Conservation (phyloP, 2,888 invertebrate genomes). For the Macrophya annulata region DNA sequence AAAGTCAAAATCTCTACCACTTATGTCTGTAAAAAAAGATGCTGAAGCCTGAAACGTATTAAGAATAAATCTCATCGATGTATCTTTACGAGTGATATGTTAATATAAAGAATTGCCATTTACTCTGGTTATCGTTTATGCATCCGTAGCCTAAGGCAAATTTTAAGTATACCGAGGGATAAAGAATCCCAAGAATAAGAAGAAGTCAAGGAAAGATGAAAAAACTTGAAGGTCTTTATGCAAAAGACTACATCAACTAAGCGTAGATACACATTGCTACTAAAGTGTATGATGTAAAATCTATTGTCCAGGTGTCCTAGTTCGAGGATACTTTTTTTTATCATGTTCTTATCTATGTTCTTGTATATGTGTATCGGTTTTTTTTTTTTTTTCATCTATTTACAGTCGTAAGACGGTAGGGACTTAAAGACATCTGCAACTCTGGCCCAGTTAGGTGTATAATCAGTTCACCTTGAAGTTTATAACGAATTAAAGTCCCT, state of each 20-base stretch:
- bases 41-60: background rate
- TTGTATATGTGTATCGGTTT: background rate
- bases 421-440: conserved; percentile 36
- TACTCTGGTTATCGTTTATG: background rate
- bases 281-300: background rate
- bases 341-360: background rate
- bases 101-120: background rate
- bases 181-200: conserved; percentile 1
- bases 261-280: background rate
- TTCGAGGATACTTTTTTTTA: conserved; percentile 27
- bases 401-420: background rate
- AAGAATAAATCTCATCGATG: background rate
- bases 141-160: conserved; percentile 25
- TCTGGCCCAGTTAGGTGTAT: conserved; percentile 47
- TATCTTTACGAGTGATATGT: background rate
- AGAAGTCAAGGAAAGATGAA: background rate
- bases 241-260: background rate
- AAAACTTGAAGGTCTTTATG: conserved; percentile 22
- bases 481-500: conserved; percentile 44
- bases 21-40: background rate
- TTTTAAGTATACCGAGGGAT: conserved; percentile 19
- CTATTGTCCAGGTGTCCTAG: conserved; percentile 43
- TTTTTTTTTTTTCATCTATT: background rate
- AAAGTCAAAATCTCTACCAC: background rate
- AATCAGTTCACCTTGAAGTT: conserved; percentile 52